phyloP scores from a whole-genome alignment of 2,888 invertebrate species.

The Catocala nupta region DNA sequence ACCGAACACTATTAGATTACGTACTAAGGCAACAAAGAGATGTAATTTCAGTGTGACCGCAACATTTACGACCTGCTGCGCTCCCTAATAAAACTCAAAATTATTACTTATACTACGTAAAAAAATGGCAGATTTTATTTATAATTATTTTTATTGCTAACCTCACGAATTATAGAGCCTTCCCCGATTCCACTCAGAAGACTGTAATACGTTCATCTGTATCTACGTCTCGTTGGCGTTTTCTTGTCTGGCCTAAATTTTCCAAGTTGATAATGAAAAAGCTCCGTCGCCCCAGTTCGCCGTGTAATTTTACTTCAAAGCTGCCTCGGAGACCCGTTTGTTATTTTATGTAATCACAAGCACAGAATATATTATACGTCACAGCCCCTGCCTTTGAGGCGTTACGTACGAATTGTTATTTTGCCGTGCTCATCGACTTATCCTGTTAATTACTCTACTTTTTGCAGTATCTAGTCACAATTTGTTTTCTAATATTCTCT shows the following conservation, averaged over 20 bases:
- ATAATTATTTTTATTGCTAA: constrained; percentile 27
- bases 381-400: constrained; percentile 51
- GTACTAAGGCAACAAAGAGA: constrained; percentile 73
- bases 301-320: constrained; percentile 77
- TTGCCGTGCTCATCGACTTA: constrained; percentile 25
- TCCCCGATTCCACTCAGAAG: constrained; percentile 35
- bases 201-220: constrained; percentile 47
- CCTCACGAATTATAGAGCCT: constrained; percentile 29
- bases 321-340: constrained; percentile 69
- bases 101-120: constrained; percentile 31
- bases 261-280: constrained; percentile 83
- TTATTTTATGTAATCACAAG: constrained; percentile 77
- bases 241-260: constrained; percentile 74
- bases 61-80: constrained; percentile 75
- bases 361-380: constrained; percentile 65
- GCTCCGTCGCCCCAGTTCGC: constrained; percentile 67
- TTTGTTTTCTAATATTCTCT: too few species aligned
- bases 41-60: constrained; percentile 78
- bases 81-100: constrained; percentile 40
- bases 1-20: constrained; percentile 70
- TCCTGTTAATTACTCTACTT: constrained; percentile 28
- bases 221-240: constrained; percentile 56
- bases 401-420: constrained; percentile 31
- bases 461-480: not conserved
- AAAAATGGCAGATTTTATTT: constrained; percentile 20